A percentile compares a stretch with the other conserved stretches of the same genome.
Evolutionary conservation across 2,888 invertebrate genomes (phyloP).

Genomic region (Cyclophora punctaria): DNA sequence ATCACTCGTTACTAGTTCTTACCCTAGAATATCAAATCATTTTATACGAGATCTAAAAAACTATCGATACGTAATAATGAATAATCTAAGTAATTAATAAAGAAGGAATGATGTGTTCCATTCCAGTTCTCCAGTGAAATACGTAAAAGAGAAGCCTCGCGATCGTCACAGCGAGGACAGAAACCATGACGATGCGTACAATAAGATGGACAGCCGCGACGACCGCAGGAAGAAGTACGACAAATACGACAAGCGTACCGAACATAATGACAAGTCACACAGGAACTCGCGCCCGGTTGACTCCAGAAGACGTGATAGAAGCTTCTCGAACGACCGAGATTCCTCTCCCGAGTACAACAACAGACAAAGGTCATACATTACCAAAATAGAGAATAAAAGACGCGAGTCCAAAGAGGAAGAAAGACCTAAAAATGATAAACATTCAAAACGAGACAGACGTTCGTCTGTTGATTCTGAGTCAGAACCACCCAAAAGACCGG

Average conservation of each 20-base stretch:
- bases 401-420: constrained; percentile 42
- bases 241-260: constrained; percentile 57
- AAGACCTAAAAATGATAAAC: constrained; percentile 29
- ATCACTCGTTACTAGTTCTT: no score
- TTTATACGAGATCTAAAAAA: no score
- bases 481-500: constrained; percentile 28
- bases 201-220: constrained; percentile 61
- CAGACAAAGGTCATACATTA: constrained; percentile 48
- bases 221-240: constrained; percentile 39
- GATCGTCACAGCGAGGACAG: constrained; percentile 47
- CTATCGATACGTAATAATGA: no score
- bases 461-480: constrained; percentile 43
- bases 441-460: constrained; percentile 38
- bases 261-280: constrained; percentile 12
- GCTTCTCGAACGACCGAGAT: constrained; percentile 33
- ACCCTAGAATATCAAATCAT: no score
- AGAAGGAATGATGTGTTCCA: no score
- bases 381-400: constrained; percentile 47
- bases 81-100: no score
- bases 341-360: constrained; percentile 36
- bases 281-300: constrained; percentile 32
- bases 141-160: constrained; percentile 44
- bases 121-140: constrained; percentile 61
- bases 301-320: constrained; percentile 42
- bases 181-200: constrained; percentile 44